phyloP scores from a whole-genome alignment of 1,140 invertebrate genomes.

The Carposina sasakii region DNA sequence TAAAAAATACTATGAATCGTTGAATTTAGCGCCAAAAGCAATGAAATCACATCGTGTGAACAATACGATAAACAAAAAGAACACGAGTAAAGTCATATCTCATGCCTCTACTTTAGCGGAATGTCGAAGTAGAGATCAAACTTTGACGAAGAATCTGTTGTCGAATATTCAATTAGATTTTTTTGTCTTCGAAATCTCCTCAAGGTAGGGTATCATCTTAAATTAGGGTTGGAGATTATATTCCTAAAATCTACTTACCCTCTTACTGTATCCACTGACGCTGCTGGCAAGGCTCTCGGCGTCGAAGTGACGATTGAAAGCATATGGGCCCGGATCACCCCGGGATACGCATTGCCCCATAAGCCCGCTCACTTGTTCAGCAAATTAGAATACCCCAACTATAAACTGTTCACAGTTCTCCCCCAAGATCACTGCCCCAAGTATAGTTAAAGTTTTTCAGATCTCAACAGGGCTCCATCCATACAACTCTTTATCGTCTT shows the following conservation, averaged over 20 bases:
- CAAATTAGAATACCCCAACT: not conserved
- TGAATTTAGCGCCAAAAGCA: too few species aligned
- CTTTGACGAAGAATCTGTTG: too few species aligned
- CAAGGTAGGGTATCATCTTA: not conserved
- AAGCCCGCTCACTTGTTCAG: slow-evolving; percentile 40
- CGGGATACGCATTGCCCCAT: slow-evolving; percentile 70
- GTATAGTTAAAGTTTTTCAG: too few species aligned
- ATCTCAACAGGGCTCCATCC: too few species aligned
- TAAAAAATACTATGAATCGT: too few species aligned
- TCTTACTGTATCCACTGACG: slow-evolving; percentile 30
- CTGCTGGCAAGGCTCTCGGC: slow-evolving; percentile 56
- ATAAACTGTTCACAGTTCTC: not conserved
- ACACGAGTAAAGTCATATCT: too few species aligned
- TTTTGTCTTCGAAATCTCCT: not conserved
- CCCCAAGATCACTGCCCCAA: not conserved
- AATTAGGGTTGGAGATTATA: not conserved
- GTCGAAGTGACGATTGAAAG: slow-evolving; percentile 57
- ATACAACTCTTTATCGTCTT: too few species aligned
- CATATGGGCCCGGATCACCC: slow-evolving; percentile 59
- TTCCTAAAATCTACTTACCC: slow-evolving; percentile 30
- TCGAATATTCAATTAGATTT: too few species aligned
- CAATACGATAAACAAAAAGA: too few species aligned
- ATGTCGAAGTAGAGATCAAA: too few species aligned
- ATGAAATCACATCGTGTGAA: too few species aligned
- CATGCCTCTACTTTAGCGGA: too few species aligned